Evolutionary conservation across 2,113 vertebrate species (phyloP).

Genomic region (Ibidorhyncha struthersii): DNA sequence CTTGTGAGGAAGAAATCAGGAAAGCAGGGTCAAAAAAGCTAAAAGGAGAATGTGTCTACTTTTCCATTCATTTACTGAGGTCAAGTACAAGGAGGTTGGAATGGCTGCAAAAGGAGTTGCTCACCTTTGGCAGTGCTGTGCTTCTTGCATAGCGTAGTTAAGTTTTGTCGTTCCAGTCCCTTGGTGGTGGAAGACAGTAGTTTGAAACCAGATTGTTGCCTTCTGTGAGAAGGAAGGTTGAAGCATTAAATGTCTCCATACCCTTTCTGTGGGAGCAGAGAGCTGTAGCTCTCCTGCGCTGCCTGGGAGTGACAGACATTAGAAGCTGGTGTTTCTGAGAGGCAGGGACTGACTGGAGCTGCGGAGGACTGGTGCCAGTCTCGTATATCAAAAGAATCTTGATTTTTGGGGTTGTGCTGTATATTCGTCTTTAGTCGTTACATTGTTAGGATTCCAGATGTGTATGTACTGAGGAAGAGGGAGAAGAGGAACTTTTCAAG

Average conservation of each 20-base stretch:
- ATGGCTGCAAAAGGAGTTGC: not conserved
- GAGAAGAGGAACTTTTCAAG: not conserved
- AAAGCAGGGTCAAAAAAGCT: not conserved
- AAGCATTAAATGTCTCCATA: not conserved
- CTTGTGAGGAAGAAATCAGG: not conserved
- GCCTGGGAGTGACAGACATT: rapidly evolving
- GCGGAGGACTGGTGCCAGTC: not conserved
- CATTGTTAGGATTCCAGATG: not conserved
- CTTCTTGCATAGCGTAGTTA: not conserved
- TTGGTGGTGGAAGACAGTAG: not conserved
- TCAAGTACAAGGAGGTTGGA: not conserved
- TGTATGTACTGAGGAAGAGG: not conserved
- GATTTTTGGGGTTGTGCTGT: not conserved
- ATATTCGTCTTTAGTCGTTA: not conserved
- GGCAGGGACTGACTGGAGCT: not conserved
- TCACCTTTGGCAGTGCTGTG: not conserved
- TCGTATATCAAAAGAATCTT: not conserved
- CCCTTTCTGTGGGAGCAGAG: not conserved
- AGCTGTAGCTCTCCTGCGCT: rapidly evolving
- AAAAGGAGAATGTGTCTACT: not conserved
- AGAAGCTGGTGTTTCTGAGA: not conserved
- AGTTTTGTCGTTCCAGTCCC: not conserved
- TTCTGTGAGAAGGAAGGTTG: not conserved
- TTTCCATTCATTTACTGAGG: not conserved
- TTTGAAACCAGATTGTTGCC: not conserved